Evolutionary conservation across 2,888 invertebrate genomes (phyloP), one percentile per base, ranked within the genome.

Genomic region (Ferrisia virgata): DNA sequence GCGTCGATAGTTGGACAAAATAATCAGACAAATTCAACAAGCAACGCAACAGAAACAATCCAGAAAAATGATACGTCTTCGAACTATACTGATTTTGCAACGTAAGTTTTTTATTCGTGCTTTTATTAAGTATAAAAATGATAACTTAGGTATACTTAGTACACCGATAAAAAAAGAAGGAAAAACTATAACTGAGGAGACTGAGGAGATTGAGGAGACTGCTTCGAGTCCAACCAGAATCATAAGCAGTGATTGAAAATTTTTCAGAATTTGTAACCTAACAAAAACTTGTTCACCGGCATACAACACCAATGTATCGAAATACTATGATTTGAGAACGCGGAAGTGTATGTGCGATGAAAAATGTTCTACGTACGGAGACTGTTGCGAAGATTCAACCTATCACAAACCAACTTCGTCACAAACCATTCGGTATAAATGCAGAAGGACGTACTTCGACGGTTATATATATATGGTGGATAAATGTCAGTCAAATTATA

Each of bases 281-380:
- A 64, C 15, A 15, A 15, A 64, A 64, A 64, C 28, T 18, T 76
- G 72, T 36, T 36, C 33, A 53, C 33, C n/a, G 22, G 28, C 47
- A 13, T 1, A 47, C 4, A 2, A 31, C n/a, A 22, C 25, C 78
- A n/a, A n/a, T 31, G 13, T 0, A 64, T 3, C 18, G 13, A 43
- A 22, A 2, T 33, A 81, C n/a, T n/a, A 31, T 25, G 53, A 47
- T 58, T 47, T 81, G 6, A 36, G 36, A 36, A 58, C 53, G 0
- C 28, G 89, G 33, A 89, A 89, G 86, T 90, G 90, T 86, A 87
- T 89, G 78, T 90, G 90, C 86, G 90, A 90, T 86, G 87, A 87
- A 64, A 87, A 87, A 43, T 90, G 90, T 86, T 87, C 87, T 15
- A 87, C 87, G 18, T 90, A 89, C 85, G 89, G 89, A 33, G 90